These are phyloP conservation scores for Drosophila lowei DNA, from an alignment of 1,140 invertebrate genomes.

Conservation along the genomic window DNA sequence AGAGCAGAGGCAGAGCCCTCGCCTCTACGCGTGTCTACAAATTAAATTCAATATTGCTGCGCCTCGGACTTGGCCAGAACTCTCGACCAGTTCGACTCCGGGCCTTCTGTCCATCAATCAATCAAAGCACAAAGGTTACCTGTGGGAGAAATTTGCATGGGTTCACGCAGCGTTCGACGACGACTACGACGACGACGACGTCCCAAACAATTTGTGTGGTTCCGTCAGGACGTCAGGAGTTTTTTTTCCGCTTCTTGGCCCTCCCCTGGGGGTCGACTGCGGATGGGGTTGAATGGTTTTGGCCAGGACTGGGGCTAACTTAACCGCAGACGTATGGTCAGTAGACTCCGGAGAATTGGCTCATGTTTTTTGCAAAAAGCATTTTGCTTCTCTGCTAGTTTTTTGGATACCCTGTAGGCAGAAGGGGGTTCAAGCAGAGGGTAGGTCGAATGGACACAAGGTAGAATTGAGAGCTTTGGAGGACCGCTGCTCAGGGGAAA, in stretches of 20 bases:
- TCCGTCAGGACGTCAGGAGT: slow-evolving; percentile 5
- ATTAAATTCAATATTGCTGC: slow-evolving; percentile 75
- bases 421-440: slow-evolving; percentile 1
- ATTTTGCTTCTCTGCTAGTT: slow-evolving; percentile 48
- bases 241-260: slow-evolving; percentile 28
- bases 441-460: background rate
- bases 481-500: too few species aligned
- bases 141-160: slow-evolving; percentile 78
- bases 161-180: slow-evolving; percentile 58
- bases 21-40: slow-evolving; percentile 74
- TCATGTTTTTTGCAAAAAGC: slow-evolving; percentile 68
- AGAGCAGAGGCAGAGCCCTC: too few species aligned
- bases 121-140: slow-evolving; percentile 79
- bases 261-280: slow-evolving; percentile 1
- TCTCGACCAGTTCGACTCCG: too few species aligned
- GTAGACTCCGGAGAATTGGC: slow-evolving; percentile 71
- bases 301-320: slow-evolving; percentile 51
- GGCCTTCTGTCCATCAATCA: slow-evolving; percentile 67
- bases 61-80: slow-evolving; percentile 1
- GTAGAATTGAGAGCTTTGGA: too few species aligned
- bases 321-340: slow-evolving; percentile 78
- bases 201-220: slow-evolving; percentile 72
- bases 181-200: slow-evolving; percentile 31
- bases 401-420: slow-evolving; percentile 35
- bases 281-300: slow-evolving; percentile 4